Base-by-base conservation (phyloP, 2,888 invertebrate genomes). In the Druceiella hillmani region DNA sequence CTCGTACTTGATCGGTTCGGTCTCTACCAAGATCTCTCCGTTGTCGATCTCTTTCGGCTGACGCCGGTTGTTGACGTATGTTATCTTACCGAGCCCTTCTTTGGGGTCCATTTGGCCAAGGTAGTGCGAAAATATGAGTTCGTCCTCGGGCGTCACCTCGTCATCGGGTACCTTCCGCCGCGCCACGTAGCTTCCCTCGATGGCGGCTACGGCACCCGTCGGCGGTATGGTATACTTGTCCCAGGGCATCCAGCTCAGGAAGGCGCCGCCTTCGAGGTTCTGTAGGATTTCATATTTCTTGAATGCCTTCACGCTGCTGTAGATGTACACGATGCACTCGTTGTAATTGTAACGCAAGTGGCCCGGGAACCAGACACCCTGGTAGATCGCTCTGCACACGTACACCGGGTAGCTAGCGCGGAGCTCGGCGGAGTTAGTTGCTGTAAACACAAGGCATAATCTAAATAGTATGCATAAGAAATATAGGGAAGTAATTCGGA, bases 11-110 rank as follows among this genome's bases (percentile, higher is more conserved):
- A 77, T 68, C 1, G 90, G 89, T 58, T 89, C 89, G 1, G 82
- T 79, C 66, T 90, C 90, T 4, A 85, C 77, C 15, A 91, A 66
- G 33, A 91, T 75, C 56, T 89, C 85, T 0, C 88, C 88, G 31
- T 74, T 76, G 41, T 75, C 75, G 52, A 73, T 75, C 26, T 55
- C 55, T 14, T 73, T 50, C 51, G 76, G 75, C 44, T 75, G 74
- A 31, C 74, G 70, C 40, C 78, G 66, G 40, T 78, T 77, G 53
- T 81, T 79, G 39, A 82, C 78, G 20, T 83, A 78, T 46, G 76
- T 71, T 46, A 87, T 76, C 51, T 78, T 77, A 6, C 88, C 88
- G 34, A 84, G 67, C 35, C 73, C 75, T 45, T 76, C 77, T 50
- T 68, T 70, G 25, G 79, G 76, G 53, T 79, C 80, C 47, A 87